Evolutionary conservation across 2,113 vertebrate species (phyloP).

Genomic region (Plecotus auritus): DNA sequence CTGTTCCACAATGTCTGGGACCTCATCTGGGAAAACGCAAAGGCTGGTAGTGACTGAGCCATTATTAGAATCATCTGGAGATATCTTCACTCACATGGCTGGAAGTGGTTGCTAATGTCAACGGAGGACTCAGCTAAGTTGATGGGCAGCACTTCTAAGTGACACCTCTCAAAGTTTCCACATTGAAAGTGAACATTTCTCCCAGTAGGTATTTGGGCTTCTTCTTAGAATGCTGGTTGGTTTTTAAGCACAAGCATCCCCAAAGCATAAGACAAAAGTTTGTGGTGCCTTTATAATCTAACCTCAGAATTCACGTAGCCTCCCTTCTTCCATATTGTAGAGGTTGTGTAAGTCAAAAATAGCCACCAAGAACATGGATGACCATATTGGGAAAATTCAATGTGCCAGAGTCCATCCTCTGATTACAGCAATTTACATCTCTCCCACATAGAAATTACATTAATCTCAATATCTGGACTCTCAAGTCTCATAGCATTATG

Average conservation of each 20-base stretch:
- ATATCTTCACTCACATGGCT: not conserved
- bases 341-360: not conserved
- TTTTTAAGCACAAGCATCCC: not conserved
- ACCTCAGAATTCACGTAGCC: not conserved
- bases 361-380: not conserved
- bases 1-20: not conserved
- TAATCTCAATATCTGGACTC: not conserved
- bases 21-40: not conserved
- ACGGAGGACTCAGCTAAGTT: not conserved
- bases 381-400: not conserved
- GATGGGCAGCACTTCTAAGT: not conserved
- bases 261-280: not conserved
- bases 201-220: not conserved
- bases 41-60: not conserved
- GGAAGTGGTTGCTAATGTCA: not conserved
- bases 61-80: not conserved
- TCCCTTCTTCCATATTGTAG: not conserved
- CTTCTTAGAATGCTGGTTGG: not conserved
- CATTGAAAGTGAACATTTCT: not conserved
- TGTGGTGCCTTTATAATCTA: not conserved
- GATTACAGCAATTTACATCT: not conserved
- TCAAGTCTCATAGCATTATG: not conserved
- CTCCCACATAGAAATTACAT: not conserved
- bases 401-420: not conserved
- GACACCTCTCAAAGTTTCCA: not conserved